These are phyloP conservation scores for Idaea aversata DNA, from an alignment of 2,888 invertebrate species.

Conservation along the genomic window DNA sequence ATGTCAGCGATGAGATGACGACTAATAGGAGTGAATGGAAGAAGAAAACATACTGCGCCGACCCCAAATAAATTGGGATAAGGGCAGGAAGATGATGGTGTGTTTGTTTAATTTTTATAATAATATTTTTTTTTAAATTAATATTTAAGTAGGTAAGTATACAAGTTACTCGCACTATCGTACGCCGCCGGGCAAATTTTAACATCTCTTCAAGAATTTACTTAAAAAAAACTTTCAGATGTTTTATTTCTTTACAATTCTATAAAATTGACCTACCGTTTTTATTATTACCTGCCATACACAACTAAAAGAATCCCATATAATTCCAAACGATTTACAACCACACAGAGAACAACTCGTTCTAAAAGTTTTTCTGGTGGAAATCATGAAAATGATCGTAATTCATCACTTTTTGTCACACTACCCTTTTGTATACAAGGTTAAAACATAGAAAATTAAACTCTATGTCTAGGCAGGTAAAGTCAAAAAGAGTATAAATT, in stretches of 20 bases:
- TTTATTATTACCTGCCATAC: conserved; percentile 51
- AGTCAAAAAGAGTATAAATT: no score
- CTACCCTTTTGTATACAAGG: conserved; percentile 44
- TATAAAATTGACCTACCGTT: conserved; percentile 63
- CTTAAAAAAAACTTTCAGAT: not conserved
- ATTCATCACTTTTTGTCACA: conserved; percentile 52
- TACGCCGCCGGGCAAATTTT: no score
- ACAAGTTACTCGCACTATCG: no score
- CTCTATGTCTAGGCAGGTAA: conserved; percentile 11
- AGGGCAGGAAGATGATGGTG: no score
- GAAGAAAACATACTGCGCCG: no score
- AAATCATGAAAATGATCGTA: conserved; percentile 48
- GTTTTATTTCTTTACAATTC: conserved; percentile 20
- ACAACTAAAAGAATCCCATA: conserved; percentile 37
- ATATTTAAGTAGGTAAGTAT: no score
- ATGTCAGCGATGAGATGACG: no score
- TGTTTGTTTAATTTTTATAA: no score
- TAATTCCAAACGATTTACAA: conserved; percentile 43
- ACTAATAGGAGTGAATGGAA: no score
- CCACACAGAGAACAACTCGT: conserved; percentile 42
- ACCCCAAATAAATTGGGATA: no score
- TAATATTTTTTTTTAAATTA: no score
- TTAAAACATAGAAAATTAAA: conserved; percentile 25
- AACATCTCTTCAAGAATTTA: not conserved
- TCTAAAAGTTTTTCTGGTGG: conserved; percentile 42